A percentile compares a stretch with the other conserved stretches of the same genome.
Evolutionary conservation across 2,797 vertebrate genomes (phyloP).

Genomic region (Choloepus didactylus): DNA sequence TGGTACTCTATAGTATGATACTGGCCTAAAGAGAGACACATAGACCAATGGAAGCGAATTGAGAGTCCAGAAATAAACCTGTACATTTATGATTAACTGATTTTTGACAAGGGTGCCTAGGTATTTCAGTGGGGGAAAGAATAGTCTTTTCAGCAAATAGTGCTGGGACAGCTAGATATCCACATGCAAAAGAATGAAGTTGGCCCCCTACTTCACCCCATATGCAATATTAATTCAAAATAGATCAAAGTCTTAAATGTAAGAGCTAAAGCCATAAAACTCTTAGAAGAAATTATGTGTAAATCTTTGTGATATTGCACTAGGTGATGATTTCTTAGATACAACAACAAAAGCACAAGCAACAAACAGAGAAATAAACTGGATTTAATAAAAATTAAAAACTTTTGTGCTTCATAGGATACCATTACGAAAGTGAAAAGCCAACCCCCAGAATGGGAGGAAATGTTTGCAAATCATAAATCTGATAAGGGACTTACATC

Average conservation of each 20-base stretch:
- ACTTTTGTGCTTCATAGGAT: neutral
- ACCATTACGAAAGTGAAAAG: neutral
- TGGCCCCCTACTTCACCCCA: neutral
- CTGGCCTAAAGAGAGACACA: neutral
- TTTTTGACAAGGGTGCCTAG: neutral
- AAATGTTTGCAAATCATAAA: too few relatives aligned
- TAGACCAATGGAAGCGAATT: neutral
- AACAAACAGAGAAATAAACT: neutral
- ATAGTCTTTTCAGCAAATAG: neutral
- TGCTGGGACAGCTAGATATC: neutral
- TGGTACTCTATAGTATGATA: neutral
- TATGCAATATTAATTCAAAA: neutral
- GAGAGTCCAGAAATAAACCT: neutral
- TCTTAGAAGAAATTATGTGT: neutral
- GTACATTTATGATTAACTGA: neutral
- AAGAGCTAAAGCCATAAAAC: neutral
- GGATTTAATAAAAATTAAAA: neutral
- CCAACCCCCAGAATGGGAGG: neutral
- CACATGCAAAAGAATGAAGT: neutral
- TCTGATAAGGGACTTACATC: neutral
- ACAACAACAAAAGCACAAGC: neutral
- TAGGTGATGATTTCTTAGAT: neutral
- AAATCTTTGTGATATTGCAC: neutral
- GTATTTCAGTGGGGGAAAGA: neutral
- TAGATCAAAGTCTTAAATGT: neutral